Base-by-base conservation (phyloP, 2,113 vertebrate genomes). In the Protobothrops mucrosquamatus region DNA sequence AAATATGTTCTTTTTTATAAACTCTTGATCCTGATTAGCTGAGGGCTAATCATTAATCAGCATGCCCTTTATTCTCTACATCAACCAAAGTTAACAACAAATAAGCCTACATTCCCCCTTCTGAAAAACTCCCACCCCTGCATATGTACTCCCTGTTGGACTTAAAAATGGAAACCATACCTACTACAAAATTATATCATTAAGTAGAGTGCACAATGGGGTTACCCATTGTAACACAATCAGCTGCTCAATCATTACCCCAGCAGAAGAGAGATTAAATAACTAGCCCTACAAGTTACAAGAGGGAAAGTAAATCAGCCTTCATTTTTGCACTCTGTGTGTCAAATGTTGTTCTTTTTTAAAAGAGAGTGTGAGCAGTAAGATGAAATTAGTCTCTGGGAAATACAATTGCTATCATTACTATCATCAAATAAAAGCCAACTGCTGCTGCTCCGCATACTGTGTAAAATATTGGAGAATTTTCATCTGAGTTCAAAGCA, bases 321-420 rank as follows among this genome's bases (percentile, higher is more conserved):
- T 69, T 22, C 34, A 48, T n/a, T 89, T n/a, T 74, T 85, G 7
- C 52, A n/a, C 22, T 90, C 14, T 89, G 92, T 87, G 87, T 56
- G 93, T 39, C 90, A 69, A 55, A 43, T 93, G 85, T 81, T 92
- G 91, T 91, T 96, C 96, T 74, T n/a, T 81, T 43, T 43, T 2
- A 93, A 94, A 97, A 95, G 94, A 94, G 69, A 74, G 18, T 29
- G 5, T 22, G 74, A 15, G 56, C 10, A 94, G 91, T 94, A 97
- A 97, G 93, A 89, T 93, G 86, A 97, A 93, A 95, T 96, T 96
- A 96, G 93, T 89, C 91, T 92, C 95, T 94, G 94, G 96, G 91
- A 94, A 97, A 95, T 43, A 4, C 23, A 94, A 95, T 92, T 94
- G 51, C 91, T 95, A 92, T 97, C 94, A 96, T 96, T 97, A 98